A percentile compares a stretch with the other conserved stretches of the same genome.
Evolutionary conservation across 2,888 invertebrate species (phyloP).

Genomic region (Frankliniella intonsa): DNA sequence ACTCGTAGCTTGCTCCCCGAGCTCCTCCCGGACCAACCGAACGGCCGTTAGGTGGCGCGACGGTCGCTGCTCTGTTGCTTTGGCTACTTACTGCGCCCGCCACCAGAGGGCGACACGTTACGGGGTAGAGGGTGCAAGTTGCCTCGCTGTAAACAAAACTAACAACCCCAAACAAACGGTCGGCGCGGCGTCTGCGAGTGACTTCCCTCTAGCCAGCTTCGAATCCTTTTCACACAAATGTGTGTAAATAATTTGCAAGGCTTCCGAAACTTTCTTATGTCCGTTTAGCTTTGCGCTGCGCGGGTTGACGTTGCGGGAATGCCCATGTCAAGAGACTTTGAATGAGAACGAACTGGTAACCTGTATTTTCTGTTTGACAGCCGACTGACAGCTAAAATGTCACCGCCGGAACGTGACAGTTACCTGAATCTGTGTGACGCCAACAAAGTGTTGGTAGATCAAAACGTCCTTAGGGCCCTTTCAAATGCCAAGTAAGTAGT

Average conservation of each 20-base stretch:
- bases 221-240: too few relatives aligned
- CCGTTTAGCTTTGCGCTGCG: neutral
- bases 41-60: neutral
- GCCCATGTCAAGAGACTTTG: too few relatives aligned
- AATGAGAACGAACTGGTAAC: neutral
- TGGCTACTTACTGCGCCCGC: neutral
- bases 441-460: neutral
- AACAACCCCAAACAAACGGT: neutral
- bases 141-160: neutral
- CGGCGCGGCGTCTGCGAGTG: neutral
- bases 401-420: neutral
- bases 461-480: neutral
- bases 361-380: neutral
- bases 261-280: neutral
- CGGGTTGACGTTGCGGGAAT: neutral
- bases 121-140: neutral
- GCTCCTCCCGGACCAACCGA: neutral
- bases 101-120: neutral
- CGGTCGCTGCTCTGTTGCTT: slow-evolving; percentile 10
- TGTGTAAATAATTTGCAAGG: too few relatives aligned
- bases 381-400: neutral
- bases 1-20: slow-evolving; percentile 13
- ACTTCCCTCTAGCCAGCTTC: too few relatives aligned
- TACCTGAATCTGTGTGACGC: neutral
- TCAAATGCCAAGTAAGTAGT: neutral